Conservation (phyloP, 2,113 vertebrate genomes). For the Scomber colias region DNA sequence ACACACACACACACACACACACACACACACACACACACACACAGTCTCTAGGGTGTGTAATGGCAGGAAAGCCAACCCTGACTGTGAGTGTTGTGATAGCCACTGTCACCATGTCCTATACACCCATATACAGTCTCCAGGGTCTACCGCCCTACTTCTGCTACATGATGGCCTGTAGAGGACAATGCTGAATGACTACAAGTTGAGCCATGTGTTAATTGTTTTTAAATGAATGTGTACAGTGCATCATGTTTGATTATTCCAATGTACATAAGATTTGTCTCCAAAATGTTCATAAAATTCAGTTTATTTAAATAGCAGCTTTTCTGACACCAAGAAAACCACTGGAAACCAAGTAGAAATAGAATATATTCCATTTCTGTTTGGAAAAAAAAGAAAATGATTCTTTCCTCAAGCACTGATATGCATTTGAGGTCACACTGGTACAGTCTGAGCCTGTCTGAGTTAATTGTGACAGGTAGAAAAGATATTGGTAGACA, state of each 20-base stretch:
- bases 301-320: no score
- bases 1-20: conserved; percentile 36
- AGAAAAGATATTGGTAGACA: conserved; percentile 5
- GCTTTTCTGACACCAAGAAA: no score
- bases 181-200: neutral
- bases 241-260: neutral
- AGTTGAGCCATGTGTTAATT: neutral
- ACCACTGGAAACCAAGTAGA: no score
- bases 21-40: conserved; percentile 13
- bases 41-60: conserved; percentile 39
- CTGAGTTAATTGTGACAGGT: conserved; percentile 33
- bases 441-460: conserved; percentile 12
- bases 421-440: neutral
- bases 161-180: neutral
- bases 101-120: conserved; percentile 47
- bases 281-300: neutral
- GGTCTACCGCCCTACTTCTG: conserved; percentile 16
- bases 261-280: neutral
- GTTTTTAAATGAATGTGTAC: neutral
- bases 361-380: neutral
- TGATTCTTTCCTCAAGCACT: neutral
- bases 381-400: neutral
- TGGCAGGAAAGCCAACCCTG: conserved; percentile 60
- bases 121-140: conserved; percentile 41
- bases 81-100: conserved; percentile 39